phyloP scores from a whole-genome alignment of 2,113 vertebrate genomes.

The Anoura caudifer region DNA sequence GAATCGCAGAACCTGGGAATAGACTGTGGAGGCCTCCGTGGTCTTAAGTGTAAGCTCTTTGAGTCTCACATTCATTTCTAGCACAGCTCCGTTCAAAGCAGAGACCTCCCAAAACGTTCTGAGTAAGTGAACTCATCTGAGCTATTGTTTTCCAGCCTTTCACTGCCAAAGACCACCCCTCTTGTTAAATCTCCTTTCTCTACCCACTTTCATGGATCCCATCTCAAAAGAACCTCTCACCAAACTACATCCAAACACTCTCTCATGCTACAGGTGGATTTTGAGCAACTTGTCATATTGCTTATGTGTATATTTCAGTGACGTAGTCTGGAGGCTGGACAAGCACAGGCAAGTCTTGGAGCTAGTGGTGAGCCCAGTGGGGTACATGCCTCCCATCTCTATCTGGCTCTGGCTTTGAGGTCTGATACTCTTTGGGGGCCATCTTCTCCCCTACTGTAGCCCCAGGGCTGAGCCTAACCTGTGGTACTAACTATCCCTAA shows the following conservation, averaged over 20 bases:
- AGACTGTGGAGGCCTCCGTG: rapidly evolving
- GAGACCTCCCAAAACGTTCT: not conserved
- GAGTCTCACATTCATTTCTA: not conserved
- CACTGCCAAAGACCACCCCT: not conserved
- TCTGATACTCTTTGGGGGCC: not conserved
- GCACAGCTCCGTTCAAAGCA: not conserved
- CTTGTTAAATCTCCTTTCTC: not conserved
- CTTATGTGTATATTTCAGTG: not conserved
- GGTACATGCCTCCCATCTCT: not conserved
- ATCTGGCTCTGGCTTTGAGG: not conserved
- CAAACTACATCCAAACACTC: not conserved
- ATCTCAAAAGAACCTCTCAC: not conserved
- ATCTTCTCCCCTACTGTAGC: too few species aligned
- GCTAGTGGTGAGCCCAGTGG: rapidly evolving
- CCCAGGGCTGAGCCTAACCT: not conserved
- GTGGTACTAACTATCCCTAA: too few species aligned
- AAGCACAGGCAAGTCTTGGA: rapidly evolving
- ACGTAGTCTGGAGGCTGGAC: not conserved
- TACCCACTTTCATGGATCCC: not conserved
- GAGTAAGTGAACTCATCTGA: not conserved
- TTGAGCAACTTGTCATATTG: rapidly evolving
- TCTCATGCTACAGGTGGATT: rapidly evolving
- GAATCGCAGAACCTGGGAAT: not conserved
- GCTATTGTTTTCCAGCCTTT: not conserved
- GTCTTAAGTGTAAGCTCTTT: rapidly evolving